Percentiles rank a stretch among this genome's conserved stretches.
Evolutionary conservation across 2,888 invertebrate species (phyloP).

Genomic region (Synergus umbraculus): DNA sequence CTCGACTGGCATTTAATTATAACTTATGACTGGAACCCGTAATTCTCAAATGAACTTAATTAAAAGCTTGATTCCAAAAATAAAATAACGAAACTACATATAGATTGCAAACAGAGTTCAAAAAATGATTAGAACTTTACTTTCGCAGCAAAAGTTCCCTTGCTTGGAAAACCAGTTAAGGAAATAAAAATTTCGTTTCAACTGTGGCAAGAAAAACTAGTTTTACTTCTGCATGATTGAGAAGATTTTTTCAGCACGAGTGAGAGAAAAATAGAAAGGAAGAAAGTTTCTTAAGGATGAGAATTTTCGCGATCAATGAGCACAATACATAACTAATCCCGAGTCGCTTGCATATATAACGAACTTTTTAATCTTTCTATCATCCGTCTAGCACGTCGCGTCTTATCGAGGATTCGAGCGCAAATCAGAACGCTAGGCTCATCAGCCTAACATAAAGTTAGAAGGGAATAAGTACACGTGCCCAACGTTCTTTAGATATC

Average conservation of each 20-base stretch:
- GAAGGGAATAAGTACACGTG: conserved; percentile 53
- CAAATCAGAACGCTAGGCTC: conserved; percentile 45
- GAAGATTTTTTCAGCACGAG: neutral
- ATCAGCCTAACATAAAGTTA: conserved; percentile 52
- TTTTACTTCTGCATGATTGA: neutral
- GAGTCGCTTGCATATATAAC: conserved; percentile 47
- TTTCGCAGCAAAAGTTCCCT: neutral
- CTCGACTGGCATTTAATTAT: neutral
- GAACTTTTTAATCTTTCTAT: conserved; percentile 53
- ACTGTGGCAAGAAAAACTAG: neutral
- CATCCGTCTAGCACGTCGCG: conserved; percentile 47
- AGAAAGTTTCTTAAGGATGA: conserved; percentile 34
- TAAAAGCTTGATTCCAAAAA: neutral
- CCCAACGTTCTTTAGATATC: conserved; percentile 47
- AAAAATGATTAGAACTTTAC: neutral
- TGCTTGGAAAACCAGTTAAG: neutral
- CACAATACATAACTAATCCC: conserved; percentile 26
- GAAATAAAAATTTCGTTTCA: neutral
- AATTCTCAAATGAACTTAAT: neutral
- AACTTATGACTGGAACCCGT: neutral
- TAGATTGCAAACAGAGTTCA: too few species aligned
- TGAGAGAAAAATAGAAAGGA: neutral
- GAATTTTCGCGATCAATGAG: conserved; percentile 26
- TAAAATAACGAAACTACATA: neutral
- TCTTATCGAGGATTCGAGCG: conserved; percentile 54